Base-by-base conservation (phyloP, 2,888 invertebrate genomes). In the Leptinotarsa juncta region DNA sequence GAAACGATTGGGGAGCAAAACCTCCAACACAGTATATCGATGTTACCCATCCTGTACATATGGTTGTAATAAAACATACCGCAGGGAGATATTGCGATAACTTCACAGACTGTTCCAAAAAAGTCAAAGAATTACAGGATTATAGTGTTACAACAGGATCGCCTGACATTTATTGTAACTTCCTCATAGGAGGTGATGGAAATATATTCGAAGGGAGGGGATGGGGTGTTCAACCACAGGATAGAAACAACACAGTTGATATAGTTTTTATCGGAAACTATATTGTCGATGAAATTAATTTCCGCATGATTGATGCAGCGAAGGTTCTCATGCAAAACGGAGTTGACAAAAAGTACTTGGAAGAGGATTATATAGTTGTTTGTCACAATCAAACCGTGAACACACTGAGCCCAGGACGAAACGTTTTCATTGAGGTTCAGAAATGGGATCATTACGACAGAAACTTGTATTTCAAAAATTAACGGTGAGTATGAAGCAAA, bases 181-280 rank as follows among this genome's bases (percentile, higher is more conserved):
- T 90, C 76, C 79, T 91, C 79, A 88, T 77, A 2, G 95, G 94
- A 0, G 95, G 94, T 5, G 95, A 95, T 83, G 95, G 95, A 0
- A 93, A 92, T 0, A 95, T 92, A 0, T 95, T 94, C 84, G 91
- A 90, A 79, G 95, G 94, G 0, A 91, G 95, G 4, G 82, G 81
- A 12, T 82, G 81, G 81, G 74, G 73, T 23, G 72, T 75, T 3
- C 72, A 77, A 93, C 78, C 80, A 0, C 65, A 70, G 16, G 50
- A 74, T 42, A 65, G 71, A 16, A 67, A 77, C 10, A 55, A 79
- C 57, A 76, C 73, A 10, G 73, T 81, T 4, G 82, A 82, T 50
- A 75, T 82, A 48, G 80, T 77, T 2, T 78, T 77, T 55, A 76
- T 80, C 26, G 82, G 82, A n/a, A 76, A 77, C 65, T 82, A 75